These are phyloP conservation scores for Temnothorax unifasciatus DNA, from an alignment of 2,888 invertebrate genomes.

Conservation along the genomic window DNA sequence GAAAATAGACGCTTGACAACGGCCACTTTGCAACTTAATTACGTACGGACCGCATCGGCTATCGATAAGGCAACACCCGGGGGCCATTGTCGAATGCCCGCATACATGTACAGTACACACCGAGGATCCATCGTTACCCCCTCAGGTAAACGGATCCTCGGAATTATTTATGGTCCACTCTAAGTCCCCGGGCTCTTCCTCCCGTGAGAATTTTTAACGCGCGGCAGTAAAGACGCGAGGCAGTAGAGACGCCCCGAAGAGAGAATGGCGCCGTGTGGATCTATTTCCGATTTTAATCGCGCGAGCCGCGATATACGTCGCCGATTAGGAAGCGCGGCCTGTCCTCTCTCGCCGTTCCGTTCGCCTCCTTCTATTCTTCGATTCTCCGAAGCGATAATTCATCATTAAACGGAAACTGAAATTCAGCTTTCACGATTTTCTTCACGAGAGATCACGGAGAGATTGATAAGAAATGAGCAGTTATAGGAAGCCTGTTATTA, in stretches of 20 bases:
- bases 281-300: slow-evolving; percentile 49
- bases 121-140: slow-evolving; percentile 59
- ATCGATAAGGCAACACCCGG: slow-evolving; percentile 58
- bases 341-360: neutral
- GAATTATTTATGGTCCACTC: slow-evolving; percentile 68
- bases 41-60: slow-evolving; percentile 48
- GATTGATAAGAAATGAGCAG: neutral
- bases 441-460: neutral
- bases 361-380: neutral
- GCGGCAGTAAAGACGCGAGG: slow-evolving; percentile 21
- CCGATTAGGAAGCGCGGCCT: slow-evolving; percentile 35
- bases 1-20: slow-evolving; percentile 51
- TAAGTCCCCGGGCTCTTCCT: slow-evolving; percentile 44
- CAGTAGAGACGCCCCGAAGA: slow-evolving; percentile 49
- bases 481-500: neutral
- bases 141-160: slow-evolving; percentile 70
- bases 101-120: slow-evolving; percentile 18
- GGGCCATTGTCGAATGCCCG: slow-evolving; percentile 51
- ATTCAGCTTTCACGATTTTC: neutral
- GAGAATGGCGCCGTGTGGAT: slow-evolving; percentile 3
- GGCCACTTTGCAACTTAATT: slow-evolving; percentile 53
- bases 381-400: slow-evolving; percentile 5
- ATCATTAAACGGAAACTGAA: slow-evolving; percentile 22
- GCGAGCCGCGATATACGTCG: slow-evolving; percentile 19
- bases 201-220: slow-evolving; percentile 56